A percentile compares a stretch with the other conserved stretches of the same genome.
Evolutionary conservation across 2,797 vertebrate genomes (phyloP).

Genomic region (Artibeus lituratus): DNA sequence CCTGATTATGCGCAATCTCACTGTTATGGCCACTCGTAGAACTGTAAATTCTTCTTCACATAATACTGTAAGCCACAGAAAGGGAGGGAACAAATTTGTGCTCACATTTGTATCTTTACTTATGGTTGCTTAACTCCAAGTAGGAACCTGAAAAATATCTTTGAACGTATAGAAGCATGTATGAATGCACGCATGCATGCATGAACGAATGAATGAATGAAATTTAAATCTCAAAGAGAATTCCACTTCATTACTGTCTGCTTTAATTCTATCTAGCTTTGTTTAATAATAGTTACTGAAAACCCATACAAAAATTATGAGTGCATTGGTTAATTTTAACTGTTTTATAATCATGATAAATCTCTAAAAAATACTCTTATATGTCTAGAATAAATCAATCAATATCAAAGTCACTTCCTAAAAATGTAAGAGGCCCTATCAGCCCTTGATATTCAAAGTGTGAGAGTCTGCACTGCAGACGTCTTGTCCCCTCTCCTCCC

Average conservation of each 20-base stretch:
- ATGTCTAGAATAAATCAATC: not conserved
- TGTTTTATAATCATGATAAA: not conserved
- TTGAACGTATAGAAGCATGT: not conserved
- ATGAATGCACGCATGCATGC: accelerated
- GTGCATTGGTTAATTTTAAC: not conserved
- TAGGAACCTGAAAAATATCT: not conserved
- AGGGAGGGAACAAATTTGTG: not conserved
- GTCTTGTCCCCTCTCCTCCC: not conserved
- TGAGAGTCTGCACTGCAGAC: not conserved
- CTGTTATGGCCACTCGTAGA: not conserved
- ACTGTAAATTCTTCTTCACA: not conserved
- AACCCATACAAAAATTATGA: not conserved
- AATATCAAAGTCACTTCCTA: not conserved
- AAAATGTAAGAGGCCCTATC: not conserved
- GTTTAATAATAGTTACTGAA: not conserved
- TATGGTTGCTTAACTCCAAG: not conserved
- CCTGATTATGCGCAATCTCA: not conserved
- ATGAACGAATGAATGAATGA: not conserved
- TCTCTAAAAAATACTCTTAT: not conserved
- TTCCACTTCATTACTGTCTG: not conserved
- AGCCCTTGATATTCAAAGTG: not conserved
- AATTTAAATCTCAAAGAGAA: not conserved
- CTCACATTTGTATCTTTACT: not conserved
- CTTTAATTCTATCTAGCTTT: not conserved
- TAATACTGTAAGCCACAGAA: not conserved